These are phyloP conservation scores for Aleiodes testaceus DNA, from an alignment of 2,888 invertebrate species.

Conservation along the genomic window DNA sequence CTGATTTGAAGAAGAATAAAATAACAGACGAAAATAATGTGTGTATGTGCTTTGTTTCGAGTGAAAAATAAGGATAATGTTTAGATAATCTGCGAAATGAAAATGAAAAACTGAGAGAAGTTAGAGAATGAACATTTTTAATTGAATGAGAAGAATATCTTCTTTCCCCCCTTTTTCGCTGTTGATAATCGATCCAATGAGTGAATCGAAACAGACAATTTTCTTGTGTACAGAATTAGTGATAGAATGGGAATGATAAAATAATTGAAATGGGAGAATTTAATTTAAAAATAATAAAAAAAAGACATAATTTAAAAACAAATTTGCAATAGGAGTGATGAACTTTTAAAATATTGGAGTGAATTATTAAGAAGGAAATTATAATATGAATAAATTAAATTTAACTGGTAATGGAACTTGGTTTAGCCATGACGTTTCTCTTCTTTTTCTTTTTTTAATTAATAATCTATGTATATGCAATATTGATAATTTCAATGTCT, in stretches of 20 bases:
- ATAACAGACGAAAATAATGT: constrained; percentile 32
- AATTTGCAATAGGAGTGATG: constrained; percentile 44
- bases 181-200: neutral
- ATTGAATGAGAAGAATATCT: constrained; percentile 36
- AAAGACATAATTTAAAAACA: constrained; percentile 19
- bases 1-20: too few species aligned
- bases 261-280: constrained; percentile 1
- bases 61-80: constrained; percentile 9
- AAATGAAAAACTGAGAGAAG: constrained; percentile 20
- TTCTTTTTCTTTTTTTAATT: constrained; percentile 38
- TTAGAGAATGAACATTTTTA: constrained; percentile 11
- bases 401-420: constrained; percentile 56
- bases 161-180: constrained; percentile 34
- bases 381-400: constrained; percentile 49
- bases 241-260: constrained; percentile 37
- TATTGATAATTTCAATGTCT: neutral
- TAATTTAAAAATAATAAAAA: neutral
- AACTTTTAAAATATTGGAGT: constrained; percentile 27
- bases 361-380: constrained; percentile 19
- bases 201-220: constrained; percentile 54
- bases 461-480: constrained; percentile 41
- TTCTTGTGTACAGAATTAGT: constrained; percentile 49
- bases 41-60: constrained; percentile 43
- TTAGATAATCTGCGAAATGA: constrained; percentile 14
- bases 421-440: constrained; percentile 49